Base-by-base conservation (phyloP, 1,140 invertebrate species). In the Conopomorpha cramerella region DNA sequence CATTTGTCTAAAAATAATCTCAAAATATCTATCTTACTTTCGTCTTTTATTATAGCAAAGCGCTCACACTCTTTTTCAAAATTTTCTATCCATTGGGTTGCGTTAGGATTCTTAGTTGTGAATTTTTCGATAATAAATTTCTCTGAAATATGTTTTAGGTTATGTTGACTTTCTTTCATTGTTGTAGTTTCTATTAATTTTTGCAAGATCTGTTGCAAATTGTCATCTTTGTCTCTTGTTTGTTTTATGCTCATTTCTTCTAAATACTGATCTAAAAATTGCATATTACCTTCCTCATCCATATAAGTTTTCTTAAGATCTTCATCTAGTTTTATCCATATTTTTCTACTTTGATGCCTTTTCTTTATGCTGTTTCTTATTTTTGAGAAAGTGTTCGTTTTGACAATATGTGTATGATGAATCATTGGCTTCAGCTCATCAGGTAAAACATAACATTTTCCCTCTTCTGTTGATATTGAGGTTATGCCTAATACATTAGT, bases 291-390 rank as follows among this genome's bases (percentile, higher is more conserved):
- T 39, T 44, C 41, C 16, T 48, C 38, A 38, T 48, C 41, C 27
- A 44, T 35, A 15, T 44, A 48, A 23, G 30, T 39, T 37, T 41
- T 41, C 34, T 41, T 41, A 28, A 32, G 34, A 34, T 45, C 36
- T 31, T 41, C 36, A 42, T 41, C 30, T 18, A 48, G 38, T 35
- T 36, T 39, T 45, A 48, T 41, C 41, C 46, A 48, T 36, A 48
- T 41, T 39, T 41, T 48, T 39, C 46, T 44, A 36, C 29, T 44
- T 41, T 48, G 41, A 37, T 44, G 16, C 34, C 41, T 44, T 37
- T 43, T 46, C 36, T 43, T 43, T 32, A 47, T 35, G 28, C 35
- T 38, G 38, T 47, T 43, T 30, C 43, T 47, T 38, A 47, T 41
- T 38, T 43, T 47, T 35, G 38, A 36, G 36, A 38, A 44, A 34